Evolutionary conservation across 2,888 invertebrate genomes (phyloP), one percentile per base, ranked within the genome.

Genomic region (Ceriagrion tenellum): DNA sequence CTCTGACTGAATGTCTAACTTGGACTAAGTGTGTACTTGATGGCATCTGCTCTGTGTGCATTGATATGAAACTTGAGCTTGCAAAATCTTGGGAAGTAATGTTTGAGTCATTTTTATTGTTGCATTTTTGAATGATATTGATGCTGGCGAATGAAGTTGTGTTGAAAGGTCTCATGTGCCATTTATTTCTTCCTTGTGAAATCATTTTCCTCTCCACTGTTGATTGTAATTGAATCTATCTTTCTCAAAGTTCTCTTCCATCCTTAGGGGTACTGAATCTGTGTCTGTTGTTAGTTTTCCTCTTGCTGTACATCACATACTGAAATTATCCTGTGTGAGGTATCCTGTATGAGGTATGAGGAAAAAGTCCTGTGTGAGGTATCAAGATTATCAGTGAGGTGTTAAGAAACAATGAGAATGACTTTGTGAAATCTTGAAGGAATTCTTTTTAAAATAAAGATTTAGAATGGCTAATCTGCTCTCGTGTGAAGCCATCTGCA

Each of bases 181-280:
- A 93, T 93, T 93, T 93, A 93, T 74, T 93, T 93, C 63, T 74
- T 93, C 69, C 30, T 69, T 63, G 93, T 93, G 69, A 47, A 69
- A 63, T 47, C 40, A 69, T 93, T 93, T 47, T 74, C 26, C 59
- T 59, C 59, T 93, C 69, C 47, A 93, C n/a, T 74, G 74, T 35
- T 93, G 35, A 40, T 93, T 93, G 69, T 69, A n/a, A 69, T 35
- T 59, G 35, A 74, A 63, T 74, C 69, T 69, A 69, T 30, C 63
- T 18, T 59, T 69, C 47, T 93, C n/a, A 59, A 47, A 63, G 40
- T 93, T 93, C 23, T 93, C 93, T 93, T 93, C 47, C 55, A 93
- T 69, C 40, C 74, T 55, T 69, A 93, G 74, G 23, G n/a, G 30
- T 93, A 47, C 35, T 47, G 56, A 47, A 69, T 69, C 69, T 47